Conservation (phyloP, 2,797 vertebrate genomes). For the Allobates femoralis region DNA sequence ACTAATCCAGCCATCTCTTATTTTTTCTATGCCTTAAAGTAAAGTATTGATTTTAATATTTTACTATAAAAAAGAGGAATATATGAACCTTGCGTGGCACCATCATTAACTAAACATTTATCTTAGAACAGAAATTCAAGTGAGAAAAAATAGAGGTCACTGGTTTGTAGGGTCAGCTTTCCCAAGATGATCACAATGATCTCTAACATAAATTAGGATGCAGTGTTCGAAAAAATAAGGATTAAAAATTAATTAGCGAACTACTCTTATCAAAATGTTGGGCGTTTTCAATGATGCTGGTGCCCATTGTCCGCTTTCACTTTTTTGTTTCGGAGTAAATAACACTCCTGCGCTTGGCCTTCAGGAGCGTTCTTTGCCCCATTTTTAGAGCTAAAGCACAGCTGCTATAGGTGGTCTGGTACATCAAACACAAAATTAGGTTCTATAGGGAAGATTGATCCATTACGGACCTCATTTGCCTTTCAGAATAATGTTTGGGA, state of each 20-base stretch:
- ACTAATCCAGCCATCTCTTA: neutral
- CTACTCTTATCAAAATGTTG: slow-evolving; percentile 40
- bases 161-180: neutral
- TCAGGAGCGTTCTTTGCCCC: slow-evolving; percentile 71
- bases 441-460: slow-evolving; percentile 77
- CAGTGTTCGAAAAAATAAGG: neutral
- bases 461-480: slow-evolving; percentile 73
- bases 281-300: slow-evolving; percentile 20
- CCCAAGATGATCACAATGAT: neutral
- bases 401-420: slow-evolving; percentile 78
- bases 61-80: neutral
- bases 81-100: neutral
- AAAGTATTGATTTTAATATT: neutral
- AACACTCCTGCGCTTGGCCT: slow-evolving; percentile 72
- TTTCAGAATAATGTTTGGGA: slow-evolving; percentile 73
- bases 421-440: slow-evolving; percentile 76
- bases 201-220: neutral
- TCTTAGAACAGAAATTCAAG: neutral
- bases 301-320: neutral
- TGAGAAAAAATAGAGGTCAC: neutral
- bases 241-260: slow-evolving; percentile 39
- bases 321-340: slow-evolving; percentile 46
- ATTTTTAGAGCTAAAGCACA: slow-evolving; percentile 74
- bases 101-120: neutral
- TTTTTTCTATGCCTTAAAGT: neutral